Evolutionary conservation across 2,797 vertebrate species (phyloP).

Genomic region (Danionella dracula): DNA sequence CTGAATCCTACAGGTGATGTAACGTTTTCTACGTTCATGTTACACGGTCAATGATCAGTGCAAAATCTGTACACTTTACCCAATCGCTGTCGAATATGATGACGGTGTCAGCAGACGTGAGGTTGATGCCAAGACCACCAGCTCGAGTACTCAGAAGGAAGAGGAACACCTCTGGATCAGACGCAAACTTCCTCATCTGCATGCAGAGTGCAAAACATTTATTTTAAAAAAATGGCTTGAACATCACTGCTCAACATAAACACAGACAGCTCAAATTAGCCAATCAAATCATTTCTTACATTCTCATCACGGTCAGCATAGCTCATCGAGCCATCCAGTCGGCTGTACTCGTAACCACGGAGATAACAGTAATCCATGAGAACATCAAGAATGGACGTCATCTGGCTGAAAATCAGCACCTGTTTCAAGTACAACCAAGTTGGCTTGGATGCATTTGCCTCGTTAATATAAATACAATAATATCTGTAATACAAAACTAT

Average conservation of each 20-base stretch:
- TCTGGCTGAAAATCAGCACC: conserved; percentile 95
- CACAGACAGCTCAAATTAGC: too few species aligned
- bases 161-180: conserved; percentile 85
- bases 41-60: too few species aligned
- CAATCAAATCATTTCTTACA: conserved; percentile 73
- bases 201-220: not conserved
- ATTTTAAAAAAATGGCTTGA: not conserved
- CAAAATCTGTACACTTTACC: too few species aligned
- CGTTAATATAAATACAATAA: too few species aligned
- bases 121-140: conserved; percentile 93
- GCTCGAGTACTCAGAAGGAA: conserved; percentile 95
- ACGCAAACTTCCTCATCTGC: conserved; percentile 86
- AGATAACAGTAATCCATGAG: conserved; percentile 93
- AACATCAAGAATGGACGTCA: conserved; percentile 92
- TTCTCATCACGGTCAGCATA: conserved; percentile 85
- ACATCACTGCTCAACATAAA: too few species aligned
- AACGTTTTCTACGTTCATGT: too few species aligned
- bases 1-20: too few species aligned
- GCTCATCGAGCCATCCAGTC: conserved; percentile 89
- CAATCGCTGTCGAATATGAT: conserved; percentile 98
- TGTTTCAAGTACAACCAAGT: conserved; percentile 52
- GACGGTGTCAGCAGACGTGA: conserved; percentile 93
- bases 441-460: too few species aligned
- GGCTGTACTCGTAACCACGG: conserved; percentile 80
- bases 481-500: too few species aligned